These are phyloP conservation scores for Meteorus sp. DNA, from an alignment of 1,140 invertebrate genomes.

Conservation along the genomic window DNA sequence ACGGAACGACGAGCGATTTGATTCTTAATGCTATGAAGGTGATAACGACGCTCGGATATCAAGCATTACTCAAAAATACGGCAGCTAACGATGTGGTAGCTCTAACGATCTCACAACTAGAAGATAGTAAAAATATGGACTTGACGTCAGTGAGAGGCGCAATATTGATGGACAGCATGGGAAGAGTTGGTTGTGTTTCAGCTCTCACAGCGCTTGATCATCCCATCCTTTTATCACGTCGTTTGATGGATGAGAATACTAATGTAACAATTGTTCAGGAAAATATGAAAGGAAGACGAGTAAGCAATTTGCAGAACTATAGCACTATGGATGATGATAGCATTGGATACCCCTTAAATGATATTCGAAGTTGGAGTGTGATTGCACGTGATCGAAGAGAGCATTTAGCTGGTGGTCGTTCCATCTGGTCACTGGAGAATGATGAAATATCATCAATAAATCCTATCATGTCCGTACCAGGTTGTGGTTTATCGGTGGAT, in stretches of 20 bases:
- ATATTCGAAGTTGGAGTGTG: conserved; percentile 5
- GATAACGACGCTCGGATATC: conserved; percentile 18
- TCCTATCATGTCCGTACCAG: conserved; percentile 32
- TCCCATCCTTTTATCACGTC: conserved; percentile 35
- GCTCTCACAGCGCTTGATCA: conserved; percentile 33
- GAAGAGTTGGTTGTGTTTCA: conserved; percentile 30
- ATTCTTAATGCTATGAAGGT: too few relatives aligned
- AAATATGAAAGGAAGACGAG: conserved; percentile 18
- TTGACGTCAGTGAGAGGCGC: conserved; percentile 17
- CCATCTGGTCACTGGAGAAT: conserved; percentile 29
- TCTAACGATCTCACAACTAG: conserved; percentile 23
- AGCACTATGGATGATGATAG: too few relatives aligned
- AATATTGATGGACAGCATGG: conserved; percentile 21
- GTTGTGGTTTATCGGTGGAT: conserved; percentile 38
- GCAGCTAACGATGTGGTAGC: conserved; percentile 7
- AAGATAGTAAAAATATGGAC: not conserved
- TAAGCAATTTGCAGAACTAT: not conserved
- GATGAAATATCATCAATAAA: conserved; percentile 29
- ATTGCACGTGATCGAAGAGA: conserved; percentile 32
- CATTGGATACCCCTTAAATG: too few relatives aligned
- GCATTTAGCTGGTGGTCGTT: conserved; percentile 33
- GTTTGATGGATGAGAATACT: conserved; percentile 32
- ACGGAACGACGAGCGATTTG: too few relatives aligned
- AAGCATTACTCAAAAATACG: conserved; percentile 12
- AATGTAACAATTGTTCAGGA: conserved; percentile 35